Evolutionary conservation across 30 jellyfish, hydroid and myxozoan species (phyloP), one percentile per base, ranked within the genome.

Genomic region (Hydractinia echinata): DNA sequence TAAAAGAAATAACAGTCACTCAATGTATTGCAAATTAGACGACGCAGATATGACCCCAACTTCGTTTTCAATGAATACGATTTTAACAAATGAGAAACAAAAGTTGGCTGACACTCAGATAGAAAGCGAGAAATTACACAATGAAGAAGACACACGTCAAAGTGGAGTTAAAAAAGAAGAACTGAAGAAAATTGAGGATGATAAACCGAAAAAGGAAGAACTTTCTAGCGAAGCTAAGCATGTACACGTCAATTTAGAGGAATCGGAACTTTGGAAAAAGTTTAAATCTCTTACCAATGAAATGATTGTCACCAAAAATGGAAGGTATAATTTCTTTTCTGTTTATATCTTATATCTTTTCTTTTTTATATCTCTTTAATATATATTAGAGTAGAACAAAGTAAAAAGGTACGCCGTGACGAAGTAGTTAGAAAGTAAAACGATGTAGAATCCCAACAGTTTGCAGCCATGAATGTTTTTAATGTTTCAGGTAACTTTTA

Each of bases 241-340:
- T 53, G 96, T 94, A n/a, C 94, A 88, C 21, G 96, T 94, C 5
- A 84, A 66, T 50, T 79, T 94, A 44, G 96, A 87, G 51, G 99
- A 94, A 13, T 82, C 96, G 1, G 96, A 88, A 61, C 69, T 94
- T 79, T 94, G 99, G 99, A 69, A 94, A 72, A 88, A 87, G 60
- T 94, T 94, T 69, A 90, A 87, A 51, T 77, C 89, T 13, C 90
- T 87, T 48, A 89, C 96, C 8, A 94, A 94, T 64, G 99, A 94
- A 81, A 94, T 94, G 99, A 94, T 94, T 84, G 99, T 94, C 48
- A 94, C 99, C 49, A 94, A 88, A 72, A 87, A 88, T 82, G 99
- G 99, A 84, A 86, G 98, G 98, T 92, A 83, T 7, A 81, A 51
- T 20, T 18, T 7, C 18, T 64, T 64, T 6, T 64, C 19, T 64